Percentiles rank a stretch among this genome's conserved stretches.
Conservation (phyloP, 2,113 vertebrate species). For the Oryzias celebensis region DNA sequence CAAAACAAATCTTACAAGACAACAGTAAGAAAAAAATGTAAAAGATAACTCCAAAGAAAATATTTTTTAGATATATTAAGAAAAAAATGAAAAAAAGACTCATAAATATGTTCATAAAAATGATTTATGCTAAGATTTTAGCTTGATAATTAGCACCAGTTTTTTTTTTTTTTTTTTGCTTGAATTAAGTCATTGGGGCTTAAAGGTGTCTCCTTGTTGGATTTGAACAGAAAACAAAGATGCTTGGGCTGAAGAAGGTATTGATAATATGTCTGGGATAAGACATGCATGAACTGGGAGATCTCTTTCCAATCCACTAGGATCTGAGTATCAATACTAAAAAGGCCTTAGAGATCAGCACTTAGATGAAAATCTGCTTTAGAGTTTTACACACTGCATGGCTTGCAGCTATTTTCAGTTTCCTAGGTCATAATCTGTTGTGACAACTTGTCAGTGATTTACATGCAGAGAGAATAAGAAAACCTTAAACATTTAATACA, state of each 20-base stretch:
- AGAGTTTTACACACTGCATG: slow-evolving; percentile 19
- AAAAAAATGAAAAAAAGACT: too few relatives aligned
- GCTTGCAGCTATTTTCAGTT: slow-evolving; percentile 23
- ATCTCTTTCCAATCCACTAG: slow-evolving; percentile 53
- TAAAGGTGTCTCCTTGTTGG: slow-evolving; percentile 12
- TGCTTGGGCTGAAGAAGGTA: slow-evolving; percentile 21
- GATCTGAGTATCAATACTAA: slow-evolving; percentile 47
- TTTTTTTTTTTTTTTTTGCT: slow-evolving; percentile 3
- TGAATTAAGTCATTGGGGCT: background rate
- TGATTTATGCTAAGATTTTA: too few relatives aligned
- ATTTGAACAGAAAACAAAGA: slow-evolving; percentile 37
- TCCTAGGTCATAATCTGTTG: background rate
- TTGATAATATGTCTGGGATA: slow-evolving; percentile 53
- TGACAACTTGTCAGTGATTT: too few relatives aligned
- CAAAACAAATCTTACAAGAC: too few relatives aligned
- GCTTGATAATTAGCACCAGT: background rate
- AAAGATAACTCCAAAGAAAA: too few relatives aligned
- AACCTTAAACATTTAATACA: too few relatives aligned
- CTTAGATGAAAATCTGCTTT: slow-evolving; percentile 35
- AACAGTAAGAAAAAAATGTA: too few relatives aligned
- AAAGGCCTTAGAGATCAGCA: slow-evolving; percentile 38
- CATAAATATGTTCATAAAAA: too few relatives aligned
- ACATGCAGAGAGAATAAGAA: too few relatives aligned
- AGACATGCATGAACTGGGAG: slow-evolving; percentile 30
- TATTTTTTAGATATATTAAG: too few relatives aligned